Conservation (phyloP, 2,888 invertebrate genomes). For the Cephus spinipes region DNA sequence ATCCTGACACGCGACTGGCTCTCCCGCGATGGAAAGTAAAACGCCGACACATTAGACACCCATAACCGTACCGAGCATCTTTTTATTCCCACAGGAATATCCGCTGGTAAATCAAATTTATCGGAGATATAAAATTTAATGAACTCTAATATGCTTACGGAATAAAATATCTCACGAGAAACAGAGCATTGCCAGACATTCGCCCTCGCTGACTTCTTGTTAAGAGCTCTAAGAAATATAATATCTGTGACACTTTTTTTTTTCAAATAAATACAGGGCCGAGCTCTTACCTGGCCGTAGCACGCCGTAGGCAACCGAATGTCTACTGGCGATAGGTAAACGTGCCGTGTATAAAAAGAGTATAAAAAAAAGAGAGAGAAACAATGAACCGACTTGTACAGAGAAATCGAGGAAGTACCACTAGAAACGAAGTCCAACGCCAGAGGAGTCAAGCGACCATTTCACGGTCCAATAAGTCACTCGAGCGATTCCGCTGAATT, state of each 20-base stretch:
- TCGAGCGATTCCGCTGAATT: background rate
- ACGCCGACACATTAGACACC: background rate
- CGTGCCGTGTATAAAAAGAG: background rate
- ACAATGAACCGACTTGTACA: background rate
- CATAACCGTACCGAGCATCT: background rate
- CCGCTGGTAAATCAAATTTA: background rate
- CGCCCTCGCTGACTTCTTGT: background rate
- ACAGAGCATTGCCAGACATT: background rate
- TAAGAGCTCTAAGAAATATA: background rate
- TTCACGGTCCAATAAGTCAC: constrained; percentile 36
- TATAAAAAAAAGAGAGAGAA: background rate
- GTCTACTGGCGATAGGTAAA: background rate
- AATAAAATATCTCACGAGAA: background rate
- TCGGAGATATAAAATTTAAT: background rate
- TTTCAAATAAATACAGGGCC: background rate
- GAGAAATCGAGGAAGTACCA: background rate
- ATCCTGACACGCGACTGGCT: background rate
- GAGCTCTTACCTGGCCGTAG: background rate
- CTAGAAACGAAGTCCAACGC: background rate
- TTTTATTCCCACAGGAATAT: background rate
- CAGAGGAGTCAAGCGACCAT: constrained; percentile 12
- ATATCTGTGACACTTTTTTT: background rate
- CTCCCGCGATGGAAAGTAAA: background rate
- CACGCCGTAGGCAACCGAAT: background rate
- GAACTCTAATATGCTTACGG: background rate